Conservation (phyloP, 2,797 vertebrate genomes). For the Peromyscus nudipes region DNA sequence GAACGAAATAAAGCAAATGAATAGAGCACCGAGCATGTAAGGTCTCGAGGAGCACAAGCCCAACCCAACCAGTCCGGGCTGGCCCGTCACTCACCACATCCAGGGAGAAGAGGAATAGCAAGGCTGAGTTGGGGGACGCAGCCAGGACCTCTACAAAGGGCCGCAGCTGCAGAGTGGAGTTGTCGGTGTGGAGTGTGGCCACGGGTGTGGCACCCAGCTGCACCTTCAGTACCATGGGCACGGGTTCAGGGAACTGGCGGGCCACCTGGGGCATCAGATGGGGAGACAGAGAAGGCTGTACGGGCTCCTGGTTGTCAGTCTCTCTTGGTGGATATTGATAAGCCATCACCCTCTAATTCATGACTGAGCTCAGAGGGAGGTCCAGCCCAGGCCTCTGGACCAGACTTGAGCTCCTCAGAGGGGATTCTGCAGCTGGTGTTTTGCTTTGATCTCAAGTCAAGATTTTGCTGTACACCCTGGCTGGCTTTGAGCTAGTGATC, state of each 20-base stretch:
- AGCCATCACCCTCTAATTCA: fast-evolving
- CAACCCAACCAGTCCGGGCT: not conserved
- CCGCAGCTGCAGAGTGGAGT: conserved; percentile 46
- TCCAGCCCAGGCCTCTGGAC: not conserved
- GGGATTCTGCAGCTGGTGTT: not conserved
- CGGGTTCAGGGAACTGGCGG: conserved; percentile 40
- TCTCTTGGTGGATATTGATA: not conserved
- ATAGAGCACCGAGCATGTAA: too few relatives aligned
- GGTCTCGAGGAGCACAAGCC: fast-evolving
- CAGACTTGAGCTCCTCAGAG: not conserved
- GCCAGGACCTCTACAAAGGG: conserved; percentile 73
- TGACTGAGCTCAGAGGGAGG: not conserved
- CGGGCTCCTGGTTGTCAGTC: too few relatives aligned
- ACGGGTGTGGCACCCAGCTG: conserved; percentile 1
- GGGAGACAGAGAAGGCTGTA: not conserved
- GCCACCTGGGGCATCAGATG: conserved; percentile 65
- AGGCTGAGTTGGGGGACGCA: conserved; percentile 57
- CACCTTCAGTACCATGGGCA: conserved; percentile 74
- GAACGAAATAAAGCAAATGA: not conserved
- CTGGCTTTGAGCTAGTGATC: not conserved
- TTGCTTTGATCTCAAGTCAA: not conserved
- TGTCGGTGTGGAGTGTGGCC: not conserved
- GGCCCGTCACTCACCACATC: conserved; percentile 73
- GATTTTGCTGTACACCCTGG: not conserved
- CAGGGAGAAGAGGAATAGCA: conserved; percentile 78